phyloP scores from a whole-genome alignment of 2,113 vertebrate species.

The Upupa epops region DNA sequence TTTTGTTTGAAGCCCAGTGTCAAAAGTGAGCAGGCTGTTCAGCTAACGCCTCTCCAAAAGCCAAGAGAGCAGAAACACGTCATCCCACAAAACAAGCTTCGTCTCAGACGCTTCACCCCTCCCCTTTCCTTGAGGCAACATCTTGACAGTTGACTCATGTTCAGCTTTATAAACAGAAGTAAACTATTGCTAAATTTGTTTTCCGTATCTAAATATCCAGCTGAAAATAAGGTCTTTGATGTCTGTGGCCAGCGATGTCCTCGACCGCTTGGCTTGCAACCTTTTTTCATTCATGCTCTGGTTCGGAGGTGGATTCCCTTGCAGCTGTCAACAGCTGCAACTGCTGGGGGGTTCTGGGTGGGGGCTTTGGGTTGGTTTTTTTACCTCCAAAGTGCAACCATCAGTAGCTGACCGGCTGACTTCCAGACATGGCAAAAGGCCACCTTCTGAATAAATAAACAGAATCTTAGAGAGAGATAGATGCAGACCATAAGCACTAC shows the following conservation, averaged over 20 bases:
- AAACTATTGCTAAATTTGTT: constrained; percentile 49
- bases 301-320: not conserved
- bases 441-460: not conserved
- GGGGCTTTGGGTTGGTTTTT: too few species aligned
- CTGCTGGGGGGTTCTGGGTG: too few species aligned
- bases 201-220: constrained; percentile 23
- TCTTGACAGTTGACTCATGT: constrained; percentile 29
- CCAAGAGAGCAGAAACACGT: not conserved
- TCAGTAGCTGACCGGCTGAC: not conserved
- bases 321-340: not conserved
- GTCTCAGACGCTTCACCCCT: not conserved
- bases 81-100: not conserved
- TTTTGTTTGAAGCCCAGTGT: not conserved
- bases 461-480: not conserved
- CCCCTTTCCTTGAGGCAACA: constrained; percentile 15
- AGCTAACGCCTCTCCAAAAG: not conserved
- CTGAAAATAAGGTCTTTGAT: constrained; percentile 50
- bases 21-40: not conserved
- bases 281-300: not conserved
- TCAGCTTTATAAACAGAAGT: constrained; percentile 49
- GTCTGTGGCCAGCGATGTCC: not conserved
- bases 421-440: not conserved
- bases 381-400: not conserved
- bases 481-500: not conserved
- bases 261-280: constrained; percentile 1